Evolutionary conservation across 2,797 vertebrate species (phyloP).

Genomic region (Centropyge bicolor): DNA sequence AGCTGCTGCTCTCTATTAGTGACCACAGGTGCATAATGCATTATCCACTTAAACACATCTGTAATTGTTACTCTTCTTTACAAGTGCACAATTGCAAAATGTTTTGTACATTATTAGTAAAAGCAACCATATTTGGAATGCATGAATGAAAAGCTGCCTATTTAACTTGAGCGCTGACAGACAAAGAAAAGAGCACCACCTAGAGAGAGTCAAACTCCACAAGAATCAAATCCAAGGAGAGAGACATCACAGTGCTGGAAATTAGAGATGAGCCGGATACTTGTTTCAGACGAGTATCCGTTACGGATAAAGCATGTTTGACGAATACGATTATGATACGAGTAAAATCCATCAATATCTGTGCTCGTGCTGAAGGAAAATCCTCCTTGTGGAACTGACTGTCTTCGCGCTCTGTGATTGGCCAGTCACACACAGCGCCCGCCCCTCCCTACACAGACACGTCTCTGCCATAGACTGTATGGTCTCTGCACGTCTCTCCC

Average conservation of each 20-base stretch:
- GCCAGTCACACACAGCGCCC: too few relatives aligned
- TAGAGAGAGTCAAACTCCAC: background rate
- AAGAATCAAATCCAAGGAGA: background rate
- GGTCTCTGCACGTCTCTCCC: too few relatives aligned
- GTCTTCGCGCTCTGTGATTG: too few relatives aligned
- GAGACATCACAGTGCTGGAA: background rate
- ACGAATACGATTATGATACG: too few relatives aligned
- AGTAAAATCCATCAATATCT: too few relatives aligned
- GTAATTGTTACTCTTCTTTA: background rate
- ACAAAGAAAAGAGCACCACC: slow-evolving; percentile 9
- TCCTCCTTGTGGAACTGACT: too few relatives aligned
- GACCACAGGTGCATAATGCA: background rate
- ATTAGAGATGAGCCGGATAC: too few relatives aligned
- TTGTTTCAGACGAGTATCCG: too few relatives aligned
- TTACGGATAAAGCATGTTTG: too few relatives aligned
- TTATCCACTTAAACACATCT: background rate
- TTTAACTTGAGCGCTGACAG: background rate
- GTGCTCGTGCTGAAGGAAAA: too few relatives aligned
- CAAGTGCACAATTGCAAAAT: background rate
- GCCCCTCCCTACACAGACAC: too few relatives aligned
- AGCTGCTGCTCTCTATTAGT: background rate
- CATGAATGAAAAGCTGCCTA: background rate
- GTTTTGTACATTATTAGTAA: background rate
- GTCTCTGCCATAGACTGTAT: too few relatives aligned
- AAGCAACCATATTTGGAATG: slow-evolving; percentile 1